These are phyloP conservation scores for Acinonyx jubatus DNA, from an alignment of 2,113 vertebrate genomes.

Conservation along the genomic window DNA sequence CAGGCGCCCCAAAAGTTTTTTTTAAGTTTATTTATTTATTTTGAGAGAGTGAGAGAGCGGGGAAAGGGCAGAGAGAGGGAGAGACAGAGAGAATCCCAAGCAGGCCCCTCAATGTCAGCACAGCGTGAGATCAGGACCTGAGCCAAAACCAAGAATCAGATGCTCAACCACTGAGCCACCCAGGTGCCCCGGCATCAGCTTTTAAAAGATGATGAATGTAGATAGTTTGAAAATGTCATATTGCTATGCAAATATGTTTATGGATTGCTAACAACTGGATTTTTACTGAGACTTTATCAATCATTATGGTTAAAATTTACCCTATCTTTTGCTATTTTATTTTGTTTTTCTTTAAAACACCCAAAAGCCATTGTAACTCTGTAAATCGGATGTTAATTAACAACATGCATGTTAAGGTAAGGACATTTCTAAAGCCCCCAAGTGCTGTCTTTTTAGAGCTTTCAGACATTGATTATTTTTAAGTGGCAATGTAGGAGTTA, in stretches of 20 bases:
- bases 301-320: constrained; percentile 4
- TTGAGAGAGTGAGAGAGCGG: too few relatives aligned
- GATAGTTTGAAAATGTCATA: constrained; percentile 31
- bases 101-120: too few relatives aligned
- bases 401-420: constrained; percentile 79
- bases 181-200: too few relatives aligned
- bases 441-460: constrained; percentile 83
- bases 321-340: background rate
- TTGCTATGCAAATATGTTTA: constrained; percentile 39
- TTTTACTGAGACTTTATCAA: constrained; percentile 49
- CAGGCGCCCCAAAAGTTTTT: background rate
- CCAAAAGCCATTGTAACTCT: constrained; percentile 70
- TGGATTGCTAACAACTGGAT: constrained; percentile 13
- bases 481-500: constrained; percentile 75
- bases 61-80: too few relatives aligned
- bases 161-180: too few relatives aligned
- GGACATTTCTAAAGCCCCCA: constrained; percentile 77
- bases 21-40: too few relatives aligned
- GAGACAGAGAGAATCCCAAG: too few relatives aligned
- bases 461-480: constrained; percentile 79
- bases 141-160: too few relatives aligned
- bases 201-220: constrained; percentile 13
- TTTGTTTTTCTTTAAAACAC: constrained; percentile 44
- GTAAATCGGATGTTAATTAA: constrained; percentile 83
- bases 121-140: too few relatives aligned